Evolutionary conservation across 1,140 invertebrate species (phyloP).

Genomic region (Diorhabda sublineata): DNA sequence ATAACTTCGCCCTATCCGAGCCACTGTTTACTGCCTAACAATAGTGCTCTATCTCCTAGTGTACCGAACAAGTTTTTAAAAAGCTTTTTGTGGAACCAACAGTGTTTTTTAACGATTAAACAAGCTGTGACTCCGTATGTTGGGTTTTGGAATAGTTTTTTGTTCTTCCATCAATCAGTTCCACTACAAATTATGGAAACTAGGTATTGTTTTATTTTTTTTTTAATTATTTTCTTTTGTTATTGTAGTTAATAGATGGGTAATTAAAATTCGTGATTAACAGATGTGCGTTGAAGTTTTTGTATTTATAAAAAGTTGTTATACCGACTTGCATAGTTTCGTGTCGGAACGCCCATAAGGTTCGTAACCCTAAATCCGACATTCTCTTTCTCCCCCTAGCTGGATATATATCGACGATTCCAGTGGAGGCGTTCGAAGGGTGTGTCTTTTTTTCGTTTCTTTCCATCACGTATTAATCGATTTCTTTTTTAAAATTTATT

Average conservation of each 20-base stretch:
- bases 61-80: conserved; percentile 32
- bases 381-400: conserved; percentile 14
- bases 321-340: conserved; percentile 6
- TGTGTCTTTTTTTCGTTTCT: conserved; percentile 11
- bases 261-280: too few species aligned
- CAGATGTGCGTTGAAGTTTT: background rate
- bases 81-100: conserved; percentile 38
- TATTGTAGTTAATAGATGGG: too few species aligned
- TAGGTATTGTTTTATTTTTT: conserved; percentile 29
- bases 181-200: conserved; percentile 38
- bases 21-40: conserved; percentile 38
- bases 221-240: background rate
- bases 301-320: background rate
- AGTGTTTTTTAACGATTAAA: conserved; percentile 37
- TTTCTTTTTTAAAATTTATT: background rate
- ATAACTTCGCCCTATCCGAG: conserved; percentile 41
- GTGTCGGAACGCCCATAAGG: conserved; percentile 4
- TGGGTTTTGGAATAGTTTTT: conserved; percentile 41
- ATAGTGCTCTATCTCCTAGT: conserved; percentile 20
- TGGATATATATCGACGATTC: conserved; percentile 14
- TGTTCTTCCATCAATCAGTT: conserved; percentile 32
- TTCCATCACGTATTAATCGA: background rate
- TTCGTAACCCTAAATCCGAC: conserved; percentile 3
- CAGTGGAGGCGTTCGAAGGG: conserved; percentile 16
- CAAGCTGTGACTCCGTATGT: conserved; percentile 40